These are phyloP conservation scores for Magallana gigas DNA, from an alignment of 1,140 invertebrate species.

Conservation along the genomic window DNA sequence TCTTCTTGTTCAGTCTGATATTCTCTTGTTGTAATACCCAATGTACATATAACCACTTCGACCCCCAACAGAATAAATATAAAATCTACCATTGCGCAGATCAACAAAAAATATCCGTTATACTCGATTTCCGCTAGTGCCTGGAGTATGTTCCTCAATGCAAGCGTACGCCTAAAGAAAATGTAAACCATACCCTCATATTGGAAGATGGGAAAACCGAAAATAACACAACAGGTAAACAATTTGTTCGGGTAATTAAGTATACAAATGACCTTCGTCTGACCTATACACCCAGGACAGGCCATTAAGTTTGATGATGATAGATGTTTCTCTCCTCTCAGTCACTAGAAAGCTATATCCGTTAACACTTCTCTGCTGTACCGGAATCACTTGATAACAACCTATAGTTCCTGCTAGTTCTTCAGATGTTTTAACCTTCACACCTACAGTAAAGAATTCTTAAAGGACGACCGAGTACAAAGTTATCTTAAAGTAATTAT, in stretches of 20 bases:
- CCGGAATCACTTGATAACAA: not conserved
- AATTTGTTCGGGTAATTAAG: conserved; percentile 8
- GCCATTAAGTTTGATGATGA: conserved; percentile 13
- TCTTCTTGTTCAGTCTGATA: no score
- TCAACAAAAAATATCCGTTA: not conserved
- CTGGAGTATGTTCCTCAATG: no score
- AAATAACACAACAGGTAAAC: not conserved
- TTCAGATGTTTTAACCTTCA: no score
- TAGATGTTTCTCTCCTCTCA: not conserved
- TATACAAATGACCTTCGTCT: not conserved
- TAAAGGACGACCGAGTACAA: no score
- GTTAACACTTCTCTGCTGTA: not conserved
- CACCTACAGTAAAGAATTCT: no score
- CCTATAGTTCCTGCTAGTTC: no score
- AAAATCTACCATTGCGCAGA: not conserved
- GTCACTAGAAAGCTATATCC: not conserved
- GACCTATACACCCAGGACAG: not conserved
- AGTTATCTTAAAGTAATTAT: no score
- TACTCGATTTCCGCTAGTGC: no score
- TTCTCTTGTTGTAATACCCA: no score
- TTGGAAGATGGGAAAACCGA: not conserved
- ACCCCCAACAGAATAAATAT: not conserved
- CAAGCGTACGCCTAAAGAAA: not conserved
- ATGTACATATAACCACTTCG: no score
- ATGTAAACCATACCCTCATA: not conserved